These are phyloP conservation scores for Megalonaias nervosa DNA, from an alignment of 1,140 invertebrate genomes.

Conservation along the genomic window DNA sequence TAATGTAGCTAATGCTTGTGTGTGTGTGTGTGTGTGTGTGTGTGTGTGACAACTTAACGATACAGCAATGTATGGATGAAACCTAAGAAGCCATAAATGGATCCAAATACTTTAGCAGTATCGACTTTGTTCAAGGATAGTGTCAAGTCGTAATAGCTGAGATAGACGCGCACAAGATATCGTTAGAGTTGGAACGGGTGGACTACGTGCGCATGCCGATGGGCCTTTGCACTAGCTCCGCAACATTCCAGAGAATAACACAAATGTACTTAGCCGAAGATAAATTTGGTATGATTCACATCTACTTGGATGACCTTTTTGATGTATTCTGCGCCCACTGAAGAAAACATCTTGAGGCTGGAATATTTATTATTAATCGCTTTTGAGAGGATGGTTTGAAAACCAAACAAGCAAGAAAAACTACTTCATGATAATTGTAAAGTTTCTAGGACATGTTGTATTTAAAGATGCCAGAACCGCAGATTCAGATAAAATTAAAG, in stretches of 20 bases:
- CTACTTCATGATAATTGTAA: constrained; percentile 62
- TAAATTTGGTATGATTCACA: constrained; percentile 4
- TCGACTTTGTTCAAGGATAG: constrained; percentile 1
- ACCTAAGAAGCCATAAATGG: constrained; percentile 6
- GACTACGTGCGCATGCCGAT: constrained; percentile 25
- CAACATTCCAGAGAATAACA: constrained; percentile 35
- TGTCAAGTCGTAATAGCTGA: constrained; percentile 6
- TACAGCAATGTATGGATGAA: constrained; percentile 2
- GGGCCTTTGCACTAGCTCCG: constrained; percentile 26
- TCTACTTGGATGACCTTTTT: constrained; percentile 39
- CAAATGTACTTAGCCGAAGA: constrained; percentile 14
- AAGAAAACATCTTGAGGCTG: constrained; percentile 35
- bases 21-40: too few species aligned
- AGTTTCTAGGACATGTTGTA: constrained; percentile 49
- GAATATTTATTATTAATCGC: constrained; percentile 20
- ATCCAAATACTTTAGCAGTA: background rate
- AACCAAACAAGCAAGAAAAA: constrained; percentile 45
- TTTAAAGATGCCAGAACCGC: constrained; percentile 40
- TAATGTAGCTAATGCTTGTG: too few species aligned
- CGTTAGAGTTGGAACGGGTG: constrained; percentile 7
- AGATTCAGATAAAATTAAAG: constrained; percentile 53
- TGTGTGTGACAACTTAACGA: background rate
- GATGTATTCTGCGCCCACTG: constrained; percentile 24
- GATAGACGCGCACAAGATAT: background rate
- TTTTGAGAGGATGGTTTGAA: constrained; percentile 31